phyloP scores from a whole-genome alignment of 2,113 vertebrate genomes.

The Clinocottus analis region DNA sequence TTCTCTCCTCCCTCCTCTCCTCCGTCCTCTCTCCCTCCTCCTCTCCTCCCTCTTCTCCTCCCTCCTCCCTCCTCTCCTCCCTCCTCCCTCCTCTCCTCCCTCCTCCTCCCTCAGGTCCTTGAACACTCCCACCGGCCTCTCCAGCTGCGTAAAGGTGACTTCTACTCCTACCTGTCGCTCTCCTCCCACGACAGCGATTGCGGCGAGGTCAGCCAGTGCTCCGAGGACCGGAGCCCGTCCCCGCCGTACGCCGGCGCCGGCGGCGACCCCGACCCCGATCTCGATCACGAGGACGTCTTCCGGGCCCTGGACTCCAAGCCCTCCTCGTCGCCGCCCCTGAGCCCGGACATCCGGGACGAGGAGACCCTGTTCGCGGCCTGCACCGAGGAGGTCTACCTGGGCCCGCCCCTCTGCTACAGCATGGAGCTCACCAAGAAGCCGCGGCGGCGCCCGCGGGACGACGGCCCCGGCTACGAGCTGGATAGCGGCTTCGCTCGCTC shows the following conservation, averaged over 20 bases:
- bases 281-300: background rate
- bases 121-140: constrained; percentile 94
- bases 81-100: too few relatives aligned
- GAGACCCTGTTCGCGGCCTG: constrained; percentile 92
- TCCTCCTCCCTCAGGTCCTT: constrained; percentile 69
- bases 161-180: constrained; percentile 97
- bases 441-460: background rate
- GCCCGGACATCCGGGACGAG: constrained; percentile 86
- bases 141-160: constrained; percentile 93
- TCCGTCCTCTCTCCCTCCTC: too few relatives aligned
- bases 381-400: constrained; percentile 87
- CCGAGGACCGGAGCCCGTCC: constrained; percentile 88
- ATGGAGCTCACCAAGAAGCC: constrained; percentile 69
- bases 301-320: too few relatives aligned
- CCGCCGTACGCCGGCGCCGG: constrained; percentile 81
- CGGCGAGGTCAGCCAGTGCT: constrained; percentile 91
- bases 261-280: constrained; percentile 30
- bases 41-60: too few relatives aligned
- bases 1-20: too few relatives aligned
- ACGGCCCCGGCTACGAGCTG: background rate
- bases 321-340: too few relatives aligned
- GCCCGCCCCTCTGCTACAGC: constrained; percentile 83
- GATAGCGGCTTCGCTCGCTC: background rate
- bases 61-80: too few relatives aligned
- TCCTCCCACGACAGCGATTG: constrained; percentile 99